These are phyloP conservation scores for Rhimphoctona megacephalus DNA, from an alignment of 2,888 invertebrate species.

Conservation along the genomic window DNA sequence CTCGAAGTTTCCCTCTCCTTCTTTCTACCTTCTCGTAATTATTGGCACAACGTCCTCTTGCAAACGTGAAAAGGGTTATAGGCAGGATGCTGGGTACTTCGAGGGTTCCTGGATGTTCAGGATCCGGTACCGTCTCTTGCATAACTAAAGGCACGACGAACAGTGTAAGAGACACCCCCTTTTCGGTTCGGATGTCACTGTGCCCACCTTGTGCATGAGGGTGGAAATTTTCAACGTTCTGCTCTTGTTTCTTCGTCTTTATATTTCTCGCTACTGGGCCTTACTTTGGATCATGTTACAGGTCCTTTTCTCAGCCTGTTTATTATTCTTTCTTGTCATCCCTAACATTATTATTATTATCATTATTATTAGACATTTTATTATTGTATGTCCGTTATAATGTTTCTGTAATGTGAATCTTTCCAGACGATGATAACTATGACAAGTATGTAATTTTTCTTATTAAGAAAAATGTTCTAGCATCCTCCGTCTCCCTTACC, in stretches of 20 bases:
- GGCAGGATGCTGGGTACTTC: conserved; percentile 57
- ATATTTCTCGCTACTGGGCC: conserved; percentile 43
- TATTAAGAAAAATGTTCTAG: neutral
- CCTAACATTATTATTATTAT: conserved; percentile 14
- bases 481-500: neutral
- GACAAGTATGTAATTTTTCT: conserved; percentile 3
- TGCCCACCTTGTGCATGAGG: conserved; percentile 67
- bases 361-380: conserved; percentile 29
- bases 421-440: neutral
- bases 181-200: conserved; percentile 78
- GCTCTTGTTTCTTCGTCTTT: conserved; percentile 58
- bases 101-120: conserved; percentile 63
- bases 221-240: conserved; percentile 68
- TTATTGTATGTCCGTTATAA: conserved; percentile 30
- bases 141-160: conserved; percentile 43
- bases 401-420: conserved; percentile 8
- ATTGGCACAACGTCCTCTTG: conserved; percentile 67
- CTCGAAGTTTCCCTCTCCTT: conserved; percentile 13
- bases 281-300: conserved; percentile 74
- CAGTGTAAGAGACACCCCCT: conserved; percentile 70
- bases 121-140: conserved; percentile 54
- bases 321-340: conserved; percentile 68
- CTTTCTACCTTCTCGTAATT: conserved; percentile 65
- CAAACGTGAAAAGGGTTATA: conserved; percentile 70
- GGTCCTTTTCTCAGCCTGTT: conserved; percentile 60